Conservation (phyloP, 1,140 invertebrate genomes). For the Holcopasites calliopsidis region DNA sequence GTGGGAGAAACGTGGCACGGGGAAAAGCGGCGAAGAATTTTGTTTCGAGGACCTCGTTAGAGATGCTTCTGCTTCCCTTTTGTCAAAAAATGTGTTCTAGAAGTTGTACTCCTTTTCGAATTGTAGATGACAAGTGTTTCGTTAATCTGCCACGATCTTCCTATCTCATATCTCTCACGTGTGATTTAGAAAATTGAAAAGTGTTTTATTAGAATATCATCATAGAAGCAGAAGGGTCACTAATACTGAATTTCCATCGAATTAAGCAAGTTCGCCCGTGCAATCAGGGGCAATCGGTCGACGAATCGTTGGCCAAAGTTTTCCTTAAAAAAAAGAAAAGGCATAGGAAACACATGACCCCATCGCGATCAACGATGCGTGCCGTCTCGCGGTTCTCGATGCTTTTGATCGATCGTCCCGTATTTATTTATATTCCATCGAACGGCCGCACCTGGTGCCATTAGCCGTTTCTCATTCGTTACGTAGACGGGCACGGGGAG, state of each 20-base stretch:
- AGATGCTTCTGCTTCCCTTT: background rate
- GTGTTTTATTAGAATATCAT: background rate
- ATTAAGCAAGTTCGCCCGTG: background rate
- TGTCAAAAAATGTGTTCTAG: background rate
- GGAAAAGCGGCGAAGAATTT: background rate
- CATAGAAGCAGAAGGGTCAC: background rate
- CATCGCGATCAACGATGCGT: conserved; percentile 53
- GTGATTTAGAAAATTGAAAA: too few relatives aligned
- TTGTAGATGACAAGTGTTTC: too few relatives aligned
- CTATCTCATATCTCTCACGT: too few relatives aligned
- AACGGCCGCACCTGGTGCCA: conserved; percentile 64
- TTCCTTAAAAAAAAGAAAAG: conserved; percentile 1
- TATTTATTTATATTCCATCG: conserved; percentile 70
- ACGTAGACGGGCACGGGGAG: conserved; percentile 10
- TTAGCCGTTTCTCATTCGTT: conserved; percentile 58
- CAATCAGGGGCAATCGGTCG: conserved; percentile 27
- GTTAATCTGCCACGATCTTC: too few relatives aligned
- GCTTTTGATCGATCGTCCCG: conserved; percentile 65
- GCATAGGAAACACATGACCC: background rate
- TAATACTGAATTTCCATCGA: background rate
- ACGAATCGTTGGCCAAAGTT: conserved; percentile 45
- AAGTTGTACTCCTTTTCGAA: background rate
- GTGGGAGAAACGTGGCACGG: background rate
- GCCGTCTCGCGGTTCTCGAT: conserved; percentile 55
- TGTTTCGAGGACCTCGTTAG: background rate